phyloP scores from a whole-genome alignment of 2,797 vertebrate genomes.

The Notolabrus celidotus region DNA sequence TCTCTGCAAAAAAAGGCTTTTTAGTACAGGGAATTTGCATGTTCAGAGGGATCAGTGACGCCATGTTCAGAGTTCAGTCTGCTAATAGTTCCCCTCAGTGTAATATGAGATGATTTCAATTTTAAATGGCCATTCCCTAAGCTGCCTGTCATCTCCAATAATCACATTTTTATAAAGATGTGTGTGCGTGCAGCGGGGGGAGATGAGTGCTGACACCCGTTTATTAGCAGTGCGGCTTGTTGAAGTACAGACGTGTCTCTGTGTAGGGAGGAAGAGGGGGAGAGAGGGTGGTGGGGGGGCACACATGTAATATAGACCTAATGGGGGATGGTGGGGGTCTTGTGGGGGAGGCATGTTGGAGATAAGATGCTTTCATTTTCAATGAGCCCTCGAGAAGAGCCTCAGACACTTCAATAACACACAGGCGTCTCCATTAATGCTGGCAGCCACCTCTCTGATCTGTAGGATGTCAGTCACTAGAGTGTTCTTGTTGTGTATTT shows the following conservation, averaged over 20 bases:
- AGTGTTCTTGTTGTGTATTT: conserved; percentile 2
- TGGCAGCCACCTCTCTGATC: conserved; percentile 38
- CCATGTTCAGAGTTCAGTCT: conserved; percentile 47
- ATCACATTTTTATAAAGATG: conserved; percentile 48
- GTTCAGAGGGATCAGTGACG: conserved; percentile 34
- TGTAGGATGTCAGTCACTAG: conserved; percentile 17
- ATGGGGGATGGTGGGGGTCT: conserved; percentile 9
- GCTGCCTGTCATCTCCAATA: conserved; percentile 51
- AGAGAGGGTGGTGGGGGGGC: too few species aligned
- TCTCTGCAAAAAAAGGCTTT: conserved; percentile 26
- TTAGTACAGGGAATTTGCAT: conserved; percentile 16
- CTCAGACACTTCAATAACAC: conserved; percentile 28
- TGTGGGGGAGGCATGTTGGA: conserved; percentile 31
- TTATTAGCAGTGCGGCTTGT: conserved; percentile 36
- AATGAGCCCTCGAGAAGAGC: conserved; percentile 41
- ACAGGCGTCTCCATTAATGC: conserved; percentile 30
- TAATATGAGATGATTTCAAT: conserved; percentile 62
- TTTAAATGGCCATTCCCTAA: conserved; percentile 57
- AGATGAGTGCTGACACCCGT: conserved; percentile 44
- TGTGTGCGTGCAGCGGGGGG: conserved; percentile 21
- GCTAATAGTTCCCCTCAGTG: conserved; percentile 59
- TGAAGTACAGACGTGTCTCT: conserved; percentile 23
- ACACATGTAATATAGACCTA: conserved; percentile 39
- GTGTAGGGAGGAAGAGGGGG: conserved; percentile 26
- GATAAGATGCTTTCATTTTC: conserved; percentile 54